These are phyloP conservation scores for Lates calcarifer DNA, from an alignment of 2,113 vertebrate species.

Conservation along the genomic window DNA sequence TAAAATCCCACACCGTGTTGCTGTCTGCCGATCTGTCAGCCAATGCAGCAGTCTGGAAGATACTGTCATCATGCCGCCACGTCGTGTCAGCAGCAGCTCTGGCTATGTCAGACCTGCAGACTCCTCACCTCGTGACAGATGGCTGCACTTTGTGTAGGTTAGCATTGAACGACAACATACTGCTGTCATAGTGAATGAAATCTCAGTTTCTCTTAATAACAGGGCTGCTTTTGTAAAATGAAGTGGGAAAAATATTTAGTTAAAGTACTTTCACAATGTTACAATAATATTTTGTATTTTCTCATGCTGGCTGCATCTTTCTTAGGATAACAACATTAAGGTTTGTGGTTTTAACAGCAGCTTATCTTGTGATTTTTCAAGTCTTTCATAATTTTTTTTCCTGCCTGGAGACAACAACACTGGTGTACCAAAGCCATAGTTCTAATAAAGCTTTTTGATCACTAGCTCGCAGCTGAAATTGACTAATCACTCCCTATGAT, in stretches of 20 bases:
- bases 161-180: neutral
- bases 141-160: slow-evolving; percentile 37
- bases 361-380: neutral
- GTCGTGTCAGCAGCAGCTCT: slow-evolving; percentile 63
- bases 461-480: neutral
- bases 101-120: slow-evolving; percentile 44
- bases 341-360: neutral
- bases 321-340: too few species aligned
- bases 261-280: too few species aligned
- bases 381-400: too few species aligned
- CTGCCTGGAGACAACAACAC: neutral
- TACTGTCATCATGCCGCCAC: slow-evolving; percentile 10
- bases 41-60: slow-evolving; percentile 45
- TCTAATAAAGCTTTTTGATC: slow-evolving; percentile 21
- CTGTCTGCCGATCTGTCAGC: slow-evolving; percentile 17
- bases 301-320: neutral
- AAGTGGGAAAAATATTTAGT: too few species aligned
- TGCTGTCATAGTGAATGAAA: neutral
- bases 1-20: slow-evolving; percentile 2
- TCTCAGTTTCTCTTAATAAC: neutral
- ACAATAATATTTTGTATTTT: neutral
- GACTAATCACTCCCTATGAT: neutral
- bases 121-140: slow-evolving; percentile 34
- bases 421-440: neutral
- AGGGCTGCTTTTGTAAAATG: neutral